These are phyloP conservation scores for Rhopalosiphum maidis DNA, from an alignment of 1,140 invertebrate genomes.

Conservation along the genomic window DNA sequence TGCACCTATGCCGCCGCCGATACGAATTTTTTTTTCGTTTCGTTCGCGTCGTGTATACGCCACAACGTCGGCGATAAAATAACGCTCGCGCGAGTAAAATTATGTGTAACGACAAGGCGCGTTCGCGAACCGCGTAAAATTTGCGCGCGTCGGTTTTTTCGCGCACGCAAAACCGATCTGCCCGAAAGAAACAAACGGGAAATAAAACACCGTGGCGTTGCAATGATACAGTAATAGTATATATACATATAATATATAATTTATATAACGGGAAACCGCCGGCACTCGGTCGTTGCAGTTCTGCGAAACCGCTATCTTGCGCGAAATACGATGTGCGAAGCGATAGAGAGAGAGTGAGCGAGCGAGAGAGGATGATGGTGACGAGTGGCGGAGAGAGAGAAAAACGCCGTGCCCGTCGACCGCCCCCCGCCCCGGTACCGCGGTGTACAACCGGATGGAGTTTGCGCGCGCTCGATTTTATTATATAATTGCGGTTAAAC, in stretches of 20 bases:
- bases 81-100: not conserved
- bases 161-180: not conserved
- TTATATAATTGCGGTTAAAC: slow-evolving; percentile 22
- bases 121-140: not conserved
- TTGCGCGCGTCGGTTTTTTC: not conserved
- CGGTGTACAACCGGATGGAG: not conserved
- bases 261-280: slow-evolving; percentile 25
- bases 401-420: not conserved
- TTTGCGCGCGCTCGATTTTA: not conserved
- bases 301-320: slow-evolving; percentile 14
- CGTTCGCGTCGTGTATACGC: not conserved
- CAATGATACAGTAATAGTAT: not conserved
- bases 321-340: not conserved
- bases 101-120: not conserved
- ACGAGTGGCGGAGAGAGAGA: not conserved
- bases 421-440: not conserved
- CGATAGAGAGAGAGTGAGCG: not conserved
- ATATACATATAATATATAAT: not conserved
- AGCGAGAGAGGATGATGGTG: too few relatives aligned
- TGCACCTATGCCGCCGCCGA: not conserved
- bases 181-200: not conserved
- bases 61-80: not conserved
- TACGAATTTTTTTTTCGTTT: not conserved
- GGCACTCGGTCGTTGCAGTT: not conserved
- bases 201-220: not conserved